Percentiles rank a stretch among this genome's conserved stretches.
Evolutionary conservation across 1,140 invertebrate species (phyloP).

Genomic region (Eriocheir sinensis): DNA sequence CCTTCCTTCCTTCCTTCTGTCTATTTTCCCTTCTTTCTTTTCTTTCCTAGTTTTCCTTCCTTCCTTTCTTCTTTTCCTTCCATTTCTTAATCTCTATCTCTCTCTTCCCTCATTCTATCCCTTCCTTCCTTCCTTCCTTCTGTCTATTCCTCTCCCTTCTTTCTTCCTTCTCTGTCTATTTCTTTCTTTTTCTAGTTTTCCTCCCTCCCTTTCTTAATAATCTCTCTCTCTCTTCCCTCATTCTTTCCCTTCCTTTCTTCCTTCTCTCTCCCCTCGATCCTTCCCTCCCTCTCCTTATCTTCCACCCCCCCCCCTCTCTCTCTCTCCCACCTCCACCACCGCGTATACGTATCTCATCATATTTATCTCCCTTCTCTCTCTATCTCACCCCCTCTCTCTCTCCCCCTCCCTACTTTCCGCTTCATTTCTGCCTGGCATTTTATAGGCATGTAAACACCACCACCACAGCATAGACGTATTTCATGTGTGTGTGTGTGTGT

Average conservation of each 20-base stretch:
- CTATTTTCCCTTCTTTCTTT: too few species aligned
- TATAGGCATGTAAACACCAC: too few species aligned
- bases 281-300: not conserved
- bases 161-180: not conserved
- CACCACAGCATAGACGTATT: too few species aligned
- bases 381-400: not conserved
- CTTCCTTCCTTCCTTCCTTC: not conserved
- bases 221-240: not conserved
- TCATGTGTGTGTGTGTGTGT: too few species aligned
- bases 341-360: too few species aligned
- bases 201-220: not conserved
- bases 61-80: not conserved
- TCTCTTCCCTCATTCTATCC: too few species aligned
- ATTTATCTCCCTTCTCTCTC: too few species aligned
- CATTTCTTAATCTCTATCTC: not conserved
- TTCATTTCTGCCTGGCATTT: too few species aligned
- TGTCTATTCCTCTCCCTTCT: not conserved
- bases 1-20: not conserved
- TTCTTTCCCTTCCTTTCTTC: not conserved
- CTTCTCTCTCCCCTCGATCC: not conserved
- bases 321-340: not conserved
- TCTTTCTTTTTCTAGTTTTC: too few species aligned
- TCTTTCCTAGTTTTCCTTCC: too few species aligned
- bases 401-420: not conserved
- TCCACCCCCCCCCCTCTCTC: not conserved